Percentiles rank a stretch among this genome's conserved stretches.
phyloP scores from a whole-genome alignment of 2,888 invertebrate genomes.

The Timandra comae region DNA sequence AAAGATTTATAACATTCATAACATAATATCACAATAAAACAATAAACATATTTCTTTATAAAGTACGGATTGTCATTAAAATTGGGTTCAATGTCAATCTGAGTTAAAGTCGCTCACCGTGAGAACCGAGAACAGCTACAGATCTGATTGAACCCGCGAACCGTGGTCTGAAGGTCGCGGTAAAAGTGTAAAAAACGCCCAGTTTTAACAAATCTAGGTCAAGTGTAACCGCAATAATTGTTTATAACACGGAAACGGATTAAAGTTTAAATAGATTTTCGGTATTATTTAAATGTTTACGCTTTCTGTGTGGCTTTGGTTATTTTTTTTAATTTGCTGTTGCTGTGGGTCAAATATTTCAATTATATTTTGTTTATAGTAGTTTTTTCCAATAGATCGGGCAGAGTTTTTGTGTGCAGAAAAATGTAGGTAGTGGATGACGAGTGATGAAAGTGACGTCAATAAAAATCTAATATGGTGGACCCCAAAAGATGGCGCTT shows the following conservation, averaged over 20 bases:
- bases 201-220: conserved; percentile 29
- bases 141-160: conserved; percentile 19
- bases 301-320: conserved; percentile 14
- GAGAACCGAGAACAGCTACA: conserved; percentile 28
- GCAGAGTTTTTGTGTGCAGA: too few species aligned
- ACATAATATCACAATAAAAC: too few species aligned
- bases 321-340: too few species aligned
- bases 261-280: conserved; percentile 23
- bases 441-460: too few species aligned
- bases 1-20: too few species aligned
- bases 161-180: conserved; percentile 40
- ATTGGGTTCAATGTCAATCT: conserved; percentile 37
- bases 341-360: too few species aligned
- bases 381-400: too few species aligned
- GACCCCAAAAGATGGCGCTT: too few species aligned
- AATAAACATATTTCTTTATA: too few species aligned
- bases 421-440: too few species aligned
- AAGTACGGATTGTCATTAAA: conserved; percentile 6
- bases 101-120: conserved; percentile 35
- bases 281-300: conserved; percentile 12
- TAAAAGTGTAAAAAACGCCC: conserved; percentile 55
- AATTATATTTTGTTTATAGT: too few species aligned
- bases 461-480: too few species aligned
- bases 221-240: conserved; percentile 29
- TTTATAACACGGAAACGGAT: conserved; percentile 21